Conservation (phyloP, 2,113 vertebrate species). For the Pomatostomus ruficeps region DNA sequence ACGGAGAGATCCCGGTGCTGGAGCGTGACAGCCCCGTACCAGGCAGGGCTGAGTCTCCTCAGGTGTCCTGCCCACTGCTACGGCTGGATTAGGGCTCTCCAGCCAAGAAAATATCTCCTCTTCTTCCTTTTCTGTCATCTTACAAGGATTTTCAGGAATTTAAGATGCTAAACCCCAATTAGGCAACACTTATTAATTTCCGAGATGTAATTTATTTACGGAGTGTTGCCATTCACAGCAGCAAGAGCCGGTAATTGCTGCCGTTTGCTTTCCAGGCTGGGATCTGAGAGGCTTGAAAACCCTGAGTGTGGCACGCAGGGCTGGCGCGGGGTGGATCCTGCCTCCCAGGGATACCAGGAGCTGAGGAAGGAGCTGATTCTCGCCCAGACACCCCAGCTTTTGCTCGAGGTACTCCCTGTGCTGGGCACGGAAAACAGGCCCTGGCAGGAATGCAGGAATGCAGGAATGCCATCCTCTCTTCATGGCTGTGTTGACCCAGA, state of each 20-base stretch:
- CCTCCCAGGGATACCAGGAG: rapidly evolving
- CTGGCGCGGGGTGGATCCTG: neutral
- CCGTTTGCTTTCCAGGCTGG: neutral
- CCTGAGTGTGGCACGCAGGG: neutral
- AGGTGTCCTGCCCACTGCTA: neutral
- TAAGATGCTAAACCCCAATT: neutral
- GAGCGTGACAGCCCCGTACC: rapidly evolving
- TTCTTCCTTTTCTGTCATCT: neutral
- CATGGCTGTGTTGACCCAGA: neutral
- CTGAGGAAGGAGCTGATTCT: neutral
- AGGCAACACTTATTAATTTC: neutral
- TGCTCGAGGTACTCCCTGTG: neutral
- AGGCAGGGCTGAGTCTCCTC: neutral
- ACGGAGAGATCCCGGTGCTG: neutral
- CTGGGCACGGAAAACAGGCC: neutral
- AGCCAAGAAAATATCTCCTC: neutral
- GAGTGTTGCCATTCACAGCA: neutral
- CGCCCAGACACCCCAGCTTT: neutral
- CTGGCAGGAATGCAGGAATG: too few relatives aligned
- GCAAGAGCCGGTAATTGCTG: neutral
- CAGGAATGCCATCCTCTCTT: neutral
- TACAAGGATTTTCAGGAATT: neutral
- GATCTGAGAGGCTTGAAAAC: neutral
- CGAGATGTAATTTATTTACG: neutral
- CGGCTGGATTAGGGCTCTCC: neutral